Conservation (phyloP, 1,140 invertebrate genomes). For the Drosophila yakuba region DNA sequence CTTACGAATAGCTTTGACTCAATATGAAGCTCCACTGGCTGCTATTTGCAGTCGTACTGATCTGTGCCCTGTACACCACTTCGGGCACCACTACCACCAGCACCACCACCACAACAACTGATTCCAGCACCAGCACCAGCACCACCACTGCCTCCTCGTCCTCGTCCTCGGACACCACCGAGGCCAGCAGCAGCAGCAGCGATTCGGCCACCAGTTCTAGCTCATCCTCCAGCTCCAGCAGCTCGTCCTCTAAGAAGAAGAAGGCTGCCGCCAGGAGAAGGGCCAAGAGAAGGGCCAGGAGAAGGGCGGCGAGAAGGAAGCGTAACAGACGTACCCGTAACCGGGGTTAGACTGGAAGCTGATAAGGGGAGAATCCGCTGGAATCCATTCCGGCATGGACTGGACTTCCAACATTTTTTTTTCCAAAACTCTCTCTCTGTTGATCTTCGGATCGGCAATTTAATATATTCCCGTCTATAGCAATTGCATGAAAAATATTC, state of each 20-base stretch:
- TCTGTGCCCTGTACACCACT: constrained; percentile 5
- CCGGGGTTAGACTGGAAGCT: constrained; percentile 12
- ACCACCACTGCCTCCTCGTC: neutral
- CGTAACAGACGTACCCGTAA: too few species aligned
- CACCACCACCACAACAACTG: neutral
- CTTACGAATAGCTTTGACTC: neutral
- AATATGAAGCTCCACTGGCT: constrained; percentile 39
- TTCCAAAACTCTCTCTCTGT: too few species aligned
- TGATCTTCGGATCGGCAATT: neutral
- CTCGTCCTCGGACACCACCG: neutral
- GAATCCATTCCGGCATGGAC: neutral
- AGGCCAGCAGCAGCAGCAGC: constrained; percentile 8
- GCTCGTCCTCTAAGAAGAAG: neutral
- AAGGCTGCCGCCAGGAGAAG: constrained; percentile 6
- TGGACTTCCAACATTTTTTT: constrained; percentile 5
- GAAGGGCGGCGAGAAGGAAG: too few species aligned
- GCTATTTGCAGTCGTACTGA: constrained; percentile 23
- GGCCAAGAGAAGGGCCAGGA: too few species aligned
- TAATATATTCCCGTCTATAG: constrained; percentile 16
- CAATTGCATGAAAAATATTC: constrained; percentile 18
- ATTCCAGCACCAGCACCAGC: too few species aligned
- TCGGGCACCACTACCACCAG: neutral
- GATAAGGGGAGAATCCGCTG: too few species aligned
- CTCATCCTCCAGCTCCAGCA: constrained; percentile 3
- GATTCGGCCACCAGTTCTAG: constrained; percentile 1